A percentile compares a stretch with the other conserved stretches of the same genome.
These are phyloP conservation scores for Drosophila subpulchrella DNA, from an alignment of 1,140 invertebrate genomes.

Conservation along the genomic window DNA sequence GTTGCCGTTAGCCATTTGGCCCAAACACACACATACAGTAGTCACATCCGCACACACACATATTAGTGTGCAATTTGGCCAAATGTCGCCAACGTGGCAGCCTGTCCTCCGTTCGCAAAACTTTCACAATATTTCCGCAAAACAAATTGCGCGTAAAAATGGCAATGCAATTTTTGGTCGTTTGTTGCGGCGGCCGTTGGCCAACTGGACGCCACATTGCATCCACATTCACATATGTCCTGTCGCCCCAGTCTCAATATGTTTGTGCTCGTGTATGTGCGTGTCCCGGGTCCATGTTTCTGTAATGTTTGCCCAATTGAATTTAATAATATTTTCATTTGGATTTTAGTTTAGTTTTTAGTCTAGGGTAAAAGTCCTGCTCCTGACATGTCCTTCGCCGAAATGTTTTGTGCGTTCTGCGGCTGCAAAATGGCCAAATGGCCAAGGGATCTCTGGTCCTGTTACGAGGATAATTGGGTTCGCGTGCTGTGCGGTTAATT, in stretches of 20 bases:
- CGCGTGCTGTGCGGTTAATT: conserved; percentile 59
- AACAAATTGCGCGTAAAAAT: conserved; percentile 83
- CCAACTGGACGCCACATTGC: conserved; percentile 81
- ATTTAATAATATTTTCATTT: conserved; percentile 83
- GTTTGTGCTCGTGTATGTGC: conserved; percentile 8
- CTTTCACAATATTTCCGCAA: conserved; percentile 83
- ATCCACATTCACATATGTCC: conserved; percentile 74
- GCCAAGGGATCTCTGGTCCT: conserved; percentile 42
- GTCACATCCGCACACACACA: conserved; percentile 40
- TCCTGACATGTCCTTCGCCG: conserved; percentile 52
- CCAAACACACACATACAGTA: conserved; percentile 1
- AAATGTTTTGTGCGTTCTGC: conserved; percentile 72
- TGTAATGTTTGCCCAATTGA: conserved; percentile 82
- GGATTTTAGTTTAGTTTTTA: conserved; percentile 80
- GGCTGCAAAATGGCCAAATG: conserved; percentile 61
- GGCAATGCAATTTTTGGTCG: conserved; percentile 82
- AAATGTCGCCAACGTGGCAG: conserved; percentile 80
- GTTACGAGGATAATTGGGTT: conserved; percentile 57
- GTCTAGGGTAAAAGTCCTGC: conserved; percentile 43
- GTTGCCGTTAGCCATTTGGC: conserved; percentile 68
- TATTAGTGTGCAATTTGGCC: conserved; percentile 80
- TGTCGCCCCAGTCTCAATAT: not conserved
- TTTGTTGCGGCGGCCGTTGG: conserved; percentile 79
- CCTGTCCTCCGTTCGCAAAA: conserved; percentile 61
- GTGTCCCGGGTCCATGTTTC: conserved; percentile 57